Evolutionary conservation across 2,113 vertebrate species (phyloP).

Genomic region (Epinephelus fuscoguttatus): DNA sequence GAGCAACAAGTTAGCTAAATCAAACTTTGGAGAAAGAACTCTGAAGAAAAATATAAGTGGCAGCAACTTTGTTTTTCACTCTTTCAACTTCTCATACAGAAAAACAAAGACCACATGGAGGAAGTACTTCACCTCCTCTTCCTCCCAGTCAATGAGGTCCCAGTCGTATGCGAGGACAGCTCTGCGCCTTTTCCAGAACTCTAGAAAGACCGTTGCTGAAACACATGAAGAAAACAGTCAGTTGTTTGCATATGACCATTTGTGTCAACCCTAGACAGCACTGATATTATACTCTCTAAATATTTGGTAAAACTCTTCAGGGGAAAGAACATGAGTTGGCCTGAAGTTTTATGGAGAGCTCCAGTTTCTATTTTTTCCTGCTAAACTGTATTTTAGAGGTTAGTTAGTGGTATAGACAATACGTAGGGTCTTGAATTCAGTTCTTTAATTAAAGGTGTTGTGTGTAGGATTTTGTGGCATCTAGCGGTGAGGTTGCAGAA

Average conservation of each 20-base stretch:
- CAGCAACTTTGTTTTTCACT: background rate
- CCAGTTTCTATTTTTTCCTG: no score
- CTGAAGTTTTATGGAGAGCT: no score
- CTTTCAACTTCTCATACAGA: background rate
- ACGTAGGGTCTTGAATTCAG: no score
- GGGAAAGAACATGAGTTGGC: no score
- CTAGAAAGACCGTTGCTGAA: constrained; percentile 95
- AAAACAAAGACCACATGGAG: background rate
- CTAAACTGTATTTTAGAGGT: no score
- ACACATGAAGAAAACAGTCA: background rate
- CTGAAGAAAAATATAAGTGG: background rate
- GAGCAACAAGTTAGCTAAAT: background rate
- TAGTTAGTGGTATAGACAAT: no score
- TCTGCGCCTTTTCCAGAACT: constrained; percentile 96
- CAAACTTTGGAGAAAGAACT: background rate
- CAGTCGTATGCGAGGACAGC: constrained; percentile 97
- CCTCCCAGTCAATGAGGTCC: constrained; percentile 98
- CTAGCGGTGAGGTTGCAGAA: no score
- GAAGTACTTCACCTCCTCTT: constrained; percentile 89
- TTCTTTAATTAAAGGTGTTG: no score
- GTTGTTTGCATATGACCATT: background rate
- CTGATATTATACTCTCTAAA: background rate
- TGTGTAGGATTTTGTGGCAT: no score
- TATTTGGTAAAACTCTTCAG: background rate
- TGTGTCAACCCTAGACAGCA: background rate